Percentiles rank a stretch among this genome's conserved stretches.
These are phyloP conservation scores for Parus major DNA, from an alignment of 2,113 vertebrate genomes.

Conservation along the genomic window DNA sequence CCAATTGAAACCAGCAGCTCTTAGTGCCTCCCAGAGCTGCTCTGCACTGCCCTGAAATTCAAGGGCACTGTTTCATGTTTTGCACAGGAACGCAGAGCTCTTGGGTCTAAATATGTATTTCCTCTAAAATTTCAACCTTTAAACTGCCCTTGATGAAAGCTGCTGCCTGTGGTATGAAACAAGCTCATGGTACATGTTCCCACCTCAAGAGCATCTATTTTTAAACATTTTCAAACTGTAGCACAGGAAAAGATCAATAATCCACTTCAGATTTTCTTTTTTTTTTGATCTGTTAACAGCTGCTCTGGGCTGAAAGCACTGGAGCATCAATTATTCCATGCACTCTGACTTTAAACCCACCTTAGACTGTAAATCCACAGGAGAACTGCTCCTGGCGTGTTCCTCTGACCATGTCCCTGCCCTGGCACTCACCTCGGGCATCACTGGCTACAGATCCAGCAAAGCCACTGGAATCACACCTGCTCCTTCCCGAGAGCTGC, in stretches of 20 bases:
- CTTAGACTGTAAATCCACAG: background rate
- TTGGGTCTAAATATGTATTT: background rate
- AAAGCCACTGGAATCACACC: background rate
- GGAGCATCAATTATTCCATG: background rate
- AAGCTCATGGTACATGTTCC: background rate
- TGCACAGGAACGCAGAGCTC: background rate
- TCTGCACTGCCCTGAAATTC: background rate
- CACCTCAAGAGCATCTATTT: background rate
- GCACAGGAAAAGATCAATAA: background rate
- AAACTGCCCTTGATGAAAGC: background rate
- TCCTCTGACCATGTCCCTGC: background rate
- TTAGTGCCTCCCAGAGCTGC: background rate
- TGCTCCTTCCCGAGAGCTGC: background rate
- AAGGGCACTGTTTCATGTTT: background rate
- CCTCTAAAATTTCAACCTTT: background rate
- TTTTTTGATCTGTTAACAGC: background rate
- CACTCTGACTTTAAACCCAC: background rate
- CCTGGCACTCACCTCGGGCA: background rate
- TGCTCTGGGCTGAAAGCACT: background rate
- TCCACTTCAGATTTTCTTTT: background rate
- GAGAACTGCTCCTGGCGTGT: accelerated
- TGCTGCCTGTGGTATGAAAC: background rate
- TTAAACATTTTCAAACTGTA: background rate
- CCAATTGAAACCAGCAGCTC: background rate
- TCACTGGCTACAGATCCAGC: background rate